phyloP scores from a whole-genome alignment of 2,888 invertebrate genomes.

The Sicus ferrugineus region DNA sequence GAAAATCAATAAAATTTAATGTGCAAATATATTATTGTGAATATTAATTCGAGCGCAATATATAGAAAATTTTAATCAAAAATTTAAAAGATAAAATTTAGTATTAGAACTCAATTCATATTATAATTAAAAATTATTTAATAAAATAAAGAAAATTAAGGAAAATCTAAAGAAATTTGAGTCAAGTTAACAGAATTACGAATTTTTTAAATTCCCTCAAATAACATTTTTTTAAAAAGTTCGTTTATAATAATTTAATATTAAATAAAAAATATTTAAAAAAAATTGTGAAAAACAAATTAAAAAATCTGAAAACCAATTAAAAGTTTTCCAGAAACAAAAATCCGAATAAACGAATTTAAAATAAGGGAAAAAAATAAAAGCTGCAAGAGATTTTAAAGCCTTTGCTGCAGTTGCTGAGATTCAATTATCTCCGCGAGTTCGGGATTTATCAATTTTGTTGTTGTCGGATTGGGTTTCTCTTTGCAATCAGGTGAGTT shows the following conservation, averaged over 20 bases:
- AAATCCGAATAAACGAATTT: neutral
- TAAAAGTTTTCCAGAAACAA: neutral
- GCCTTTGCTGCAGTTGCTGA: too few species aligned
- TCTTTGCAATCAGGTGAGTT: neutral
- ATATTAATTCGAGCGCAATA: too few species aligned
- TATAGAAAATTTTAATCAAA: too few species aligned
- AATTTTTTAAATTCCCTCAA: neutral
- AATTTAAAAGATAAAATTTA: slow-evolving; percentile 4
- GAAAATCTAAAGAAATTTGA: too few species aligned
- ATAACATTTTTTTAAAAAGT: too few species aligned
- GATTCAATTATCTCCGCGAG: too few species aligned
- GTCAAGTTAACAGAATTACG: neutral
- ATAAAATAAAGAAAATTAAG: too few species aligned
- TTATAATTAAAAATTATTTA: neutral
- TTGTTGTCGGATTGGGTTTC: neutral
- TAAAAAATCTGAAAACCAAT: neutral
- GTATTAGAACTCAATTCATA: neutral
- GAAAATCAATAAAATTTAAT: too few species aligned
- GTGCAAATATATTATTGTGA: too few species aligned
- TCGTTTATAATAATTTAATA: too few species aligned
- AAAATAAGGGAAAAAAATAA: too few species aligned
- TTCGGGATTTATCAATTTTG: neutral
- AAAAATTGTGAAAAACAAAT: neutral
- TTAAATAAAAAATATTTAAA: neutral
- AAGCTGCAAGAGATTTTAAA: too few species aligned